These are phyloP conservation scores for Antheraea mylitta DNA, from an alignment of 1,140 invertebrate species.

Conservation along the genomic window DNA sequence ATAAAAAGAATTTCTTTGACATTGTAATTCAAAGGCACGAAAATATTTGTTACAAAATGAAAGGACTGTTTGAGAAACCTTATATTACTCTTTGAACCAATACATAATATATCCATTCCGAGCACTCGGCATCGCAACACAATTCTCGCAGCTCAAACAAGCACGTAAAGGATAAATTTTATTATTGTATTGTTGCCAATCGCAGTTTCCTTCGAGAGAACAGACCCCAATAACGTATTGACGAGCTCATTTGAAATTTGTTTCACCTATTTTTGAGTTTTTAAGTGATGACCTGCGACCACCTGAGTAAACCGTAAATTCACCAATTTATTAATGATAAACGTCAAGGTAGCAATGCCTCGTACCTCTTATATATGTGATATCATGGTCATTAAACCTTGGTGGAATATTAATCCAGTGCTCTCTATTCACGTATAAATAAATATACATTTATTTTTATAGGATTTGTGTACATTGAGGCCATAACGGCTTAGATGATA, in stretches of 20 bases:
- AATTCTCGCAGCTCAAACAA: constrained; percentile 45
- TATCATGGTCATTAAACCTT: not conserved
- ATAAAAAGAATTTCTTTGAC: constrained; percentile 3
- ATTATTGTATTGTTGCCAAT: constrained; percentile 65
- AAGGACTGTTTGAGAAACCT: not conserved
- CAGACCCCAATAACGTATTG: constrained; percentile 54
- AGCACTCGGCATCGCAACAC: constrained; percentile 12
- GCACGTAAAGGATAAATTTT: constrained; percentile 57
- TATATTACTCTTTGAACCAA: not conserved
- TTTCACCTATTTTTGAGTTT: constrained; percentile 61
- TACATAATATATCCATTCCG: not conserved
- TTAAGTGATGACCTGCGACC: constrained; percentile 26
- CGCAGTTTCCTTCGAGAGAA: constrained; percentile 40
- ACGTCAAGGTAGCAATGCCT: constrained; percentile 22
- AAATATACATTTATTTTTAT: no score
- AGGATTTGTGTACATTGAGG: no score
- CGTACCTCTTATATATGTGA: constrained; percentile 21
- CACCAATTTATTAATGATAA: constrained; percentile 33
- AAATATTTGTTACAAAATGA: not conserved
- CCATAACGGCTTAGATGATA: no score
- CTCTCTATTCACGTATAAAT: not conserved
- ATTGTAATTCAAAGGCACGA: not conserved
- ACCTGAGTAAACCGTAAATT: constrained; percentile 32
- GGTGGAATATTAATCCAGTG: not conserved
- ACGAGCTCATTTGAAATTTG: constrained; percentile 58